phyloP scores from a whole-genome alignment of 2,888 invertebrate genomes.

The Synanthedon tipuliformis region DNA sequence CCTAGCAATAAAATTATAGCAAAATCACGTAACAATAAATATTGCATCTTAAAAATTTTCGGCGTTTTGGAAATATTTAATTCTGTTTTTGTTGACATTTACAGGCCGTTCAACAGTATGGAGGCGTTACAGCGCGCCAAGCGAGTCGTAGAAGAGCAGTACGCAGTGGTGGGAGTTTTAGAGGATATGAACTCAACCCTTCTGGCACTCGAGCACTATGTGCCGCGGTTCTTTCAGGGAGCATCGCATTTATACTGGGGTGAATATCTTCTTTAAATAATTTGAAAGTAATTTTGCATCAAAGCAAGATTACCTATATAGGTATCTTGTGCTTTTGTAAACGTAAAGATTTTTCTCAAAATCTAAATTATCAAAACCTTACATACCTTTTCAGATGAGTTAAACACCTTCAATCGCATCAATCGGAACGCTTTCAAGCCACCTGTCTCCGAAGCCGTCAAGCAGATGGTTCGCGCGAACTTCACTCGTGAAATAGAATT shows the following conservation, averaged over 20 bases:
- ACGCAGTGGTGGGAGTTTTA: slow-evolving; percentile 88
- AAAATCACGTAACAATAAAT: no score
- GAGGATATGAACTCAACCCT: slow-evolving; percentile 89
- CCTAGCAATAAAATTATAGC: no score
- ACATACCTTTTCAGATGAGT: slow-evolving; percentile 73
- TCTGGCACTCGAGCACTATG: slow-evolving; percentile 85
- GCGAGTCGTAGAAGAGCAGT: slow-evolving; percentile 86
- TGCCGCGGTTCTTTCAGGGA: slow-evolving; percentile 86
- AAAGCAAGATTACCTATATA: no score
- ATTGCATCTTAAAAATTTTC: no score
- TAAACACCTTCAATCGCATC: slow-evolving; percentile 81
- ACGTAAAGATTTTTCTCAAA: no score
- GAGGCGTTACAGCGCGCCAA: slow-evolving; percentile 88
- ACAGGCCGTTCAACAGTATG: slow-evolving; percentile 84
- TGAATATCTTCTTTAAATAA: slow-evolving; percentile 39
- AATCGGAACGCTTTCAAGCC: slow-evolving; percentile 90
- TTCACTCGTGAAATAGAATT: slow-evolving; percentile 92
- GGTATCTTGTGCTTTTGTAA: no score
- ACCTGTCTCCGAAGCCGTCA: slow-evolving; percentile 85
- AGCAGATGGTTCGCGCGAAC: slow-evolving; percentile 85
- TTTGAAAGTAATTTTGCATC: no score
- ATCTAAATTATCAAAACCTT: no score
- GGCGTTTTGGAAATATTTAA: no score
- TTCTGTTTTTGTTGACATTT: slow-evolving; percentile 13
- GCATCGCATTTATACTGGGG: slow-evolving; percentile 84